Evolutionary conservation across 1,140 invertebrate genomes (phyloP).

Genomic region (Papilio glaucus): DNA sequence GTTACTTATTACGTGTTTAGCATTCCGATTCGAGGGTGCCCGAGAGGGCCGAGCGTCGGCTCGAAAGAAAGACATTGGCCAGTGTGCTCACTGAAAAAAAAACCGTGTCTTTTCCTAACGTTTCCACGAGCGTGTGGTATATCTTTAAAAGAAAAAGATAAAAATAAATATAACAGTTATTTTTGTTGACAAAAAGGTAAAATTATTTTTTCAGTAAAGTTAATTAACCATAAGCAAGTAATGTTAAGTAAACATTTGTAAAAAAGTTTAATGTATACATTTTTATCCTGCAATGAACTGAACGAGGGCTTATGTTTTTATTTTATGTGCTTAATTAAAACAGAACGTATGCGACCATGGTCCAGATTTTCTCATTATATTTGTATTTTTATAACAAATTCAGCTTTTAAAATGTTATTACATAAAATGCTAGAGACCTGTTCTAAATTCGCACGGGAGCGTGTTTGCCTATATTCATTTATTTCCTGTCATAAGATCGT

Average conservation of each 20-base stretch:
- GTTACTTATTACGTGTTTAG: too few species aligned
- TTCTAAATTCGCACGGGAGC: too few species aligned
- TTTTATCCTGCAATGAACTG: slow-evolving; percentile 9
- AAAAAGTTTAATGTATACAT: background rate
- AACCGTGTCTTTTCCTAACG: too few species aligned
- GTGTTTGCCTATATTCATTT: background rate
- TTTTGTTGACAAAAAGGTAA: background rate
- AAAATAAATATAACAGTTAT: too few species aligned
- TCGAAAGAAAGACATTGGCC: too few species aligned
- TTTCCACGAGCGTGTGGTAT: too few species aligned
- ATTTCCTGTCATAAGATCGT: background rate
- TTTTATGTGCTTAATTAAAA: background rate
- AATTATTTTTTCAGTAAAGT: background rate
- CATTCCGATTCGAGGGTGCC: too few species aligned
- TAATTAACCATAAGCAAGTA: background rate
- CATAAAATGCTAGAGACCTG: background rate
- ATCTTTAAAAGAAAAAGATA: too few species aligned
- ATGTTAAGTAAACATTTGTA: too few species aligned
- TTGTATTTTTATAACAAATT: background rate
- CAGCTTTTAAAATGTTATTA: background rate
- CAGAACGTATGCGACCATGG: background rate
- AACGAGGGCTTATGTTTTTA: background rate
- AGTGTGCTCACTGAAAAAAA: too few species aligned
- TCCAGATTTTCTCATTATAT: background rate
- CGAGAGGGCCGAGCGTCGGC: too few species aligned